phyloP scores from a whole-genome alignment of 2,888 invertebrate species.

The Zele albiditarsus region DNA sequence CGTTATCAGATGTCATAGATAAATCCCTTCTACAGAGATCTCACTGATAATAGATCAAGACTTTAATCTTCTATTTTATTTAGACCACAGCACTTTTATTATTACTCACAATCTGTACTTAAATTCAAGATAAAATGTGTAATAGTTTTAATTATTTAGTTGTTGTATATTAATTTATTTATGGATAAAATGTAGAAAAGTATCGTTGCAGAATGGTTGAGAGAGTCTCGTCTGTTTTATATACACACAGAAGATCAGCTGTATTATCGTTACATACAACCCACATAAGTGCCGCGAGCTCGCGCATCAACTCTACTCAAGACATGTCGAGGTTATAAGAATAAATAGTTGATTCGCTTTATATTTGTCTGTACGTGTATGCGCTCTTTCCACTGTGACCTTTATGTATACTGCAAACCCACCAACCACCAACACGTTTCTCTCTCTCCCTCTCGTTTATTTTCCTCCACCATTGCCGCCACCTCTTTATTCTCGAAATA shows the following conservation, averaged over 20 bases:
- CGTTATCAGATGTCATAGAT: too few species aligned
- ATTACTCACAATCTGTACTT: too few species aligned
- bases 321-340: constrained; percentile 55
- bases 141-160: too few species aligned
- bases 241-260: constrained; percentile 32
- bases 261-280: constrained; percentile 42
- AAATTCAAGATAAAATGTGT: too few species aligned
- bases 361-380: constrained; percentile 25
- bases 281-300: constrained; percentile 45
- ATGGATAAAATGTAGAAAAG: not conserved
- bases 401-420: constrained; percentile 37
- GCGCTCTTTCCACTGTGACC: constrained; percentile 35
- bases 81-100: too few species aligned
- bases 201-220: constrained; percentile 3
- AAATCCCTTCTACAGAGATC: too few species aligned
- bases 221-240: constrained; percentile 23
- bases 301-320: constrained; percentile 56
- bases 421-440: not conserved
- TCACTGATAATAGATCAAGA: too few species aligned
- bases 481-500: constrained; percentile 11
- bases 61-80: too few species aligned
- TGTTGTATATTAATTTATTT: not conserved
- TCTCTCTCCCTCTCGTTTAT: constrained; percentile 9
- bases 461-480: not conserved
- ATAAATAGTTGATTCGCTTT: constrained; percentile 40